These are phyloP conservation scores for Celastrina argiolus DNA, from an alignment of 2,888 invertebrate genomes.

Conservation along the genomic window DNA sequence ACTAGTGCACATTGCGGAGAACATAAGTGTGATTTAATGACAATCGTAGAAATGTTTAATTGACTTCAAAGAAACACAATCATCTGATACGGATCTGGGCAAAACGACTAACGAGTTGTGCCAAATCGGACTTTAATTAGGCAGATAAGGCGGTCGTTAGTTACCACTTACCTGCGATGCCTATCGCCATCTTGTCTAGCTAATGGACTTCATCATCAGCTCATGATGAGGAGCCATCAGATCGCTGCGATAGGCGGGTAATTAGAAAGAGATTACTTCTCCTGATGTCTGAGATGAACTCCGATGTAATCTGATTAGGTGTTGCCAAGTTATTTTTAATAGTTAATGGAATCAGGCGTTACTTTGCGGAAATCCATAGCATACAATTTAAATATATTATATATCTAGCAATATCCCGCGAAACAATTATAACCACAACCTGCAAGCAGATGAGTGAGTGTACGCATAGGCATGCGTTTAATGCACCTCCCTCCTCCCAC, in stretches of 20 bases:
- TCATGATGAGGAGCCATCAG: neutral
- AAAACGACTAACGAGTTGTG: constrained; percentile 58
- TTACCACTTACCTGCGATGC: constrained; percentile 66
- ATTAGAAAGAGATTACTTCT: neutral
- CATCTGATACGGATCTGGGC: constrained; percentile 55
- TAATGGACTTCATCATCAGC: constrained; percentile 15
- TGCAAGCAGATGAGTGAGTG: too few relatives aligned
- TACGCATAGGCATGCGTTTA: too few relatives aligned
- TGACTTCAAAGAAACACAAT: constrained; percentile 48
- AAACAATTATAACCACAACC: too few relatives aligned
- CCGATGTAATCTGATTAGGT: neutral
- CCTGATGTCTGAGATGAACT: neutral
- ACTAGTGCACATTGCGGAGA: neutral
- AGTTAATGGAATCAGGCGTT: too few relatives aligned
- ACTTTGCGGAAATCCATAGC: too few relatives aligned
- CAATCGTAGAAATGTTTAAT: constrained; percentile 37
- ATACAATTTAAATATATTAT: too few relatives aligned
- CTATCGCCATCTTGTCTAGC: constrained; percentile 56
- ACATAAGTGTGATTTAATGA: constrained; percentile 18
- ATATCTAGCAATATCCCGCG: too few relatives aligned
- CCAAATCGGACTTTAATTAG: constrained; percentile 76
- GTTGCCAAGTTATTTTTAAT: too few relatives aligned
- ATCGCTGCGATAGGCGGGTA: neutral
- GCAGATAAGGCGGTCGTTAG: constrained; percentile 68
- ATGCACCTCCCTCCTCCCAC: too few relatives aligned